A percentile compares a stretch with the other conserved stretches of the same genome.
Conservation (phyloP, 2,888 invertebrate genomes). For the Folsomia manolachei region DNA sequence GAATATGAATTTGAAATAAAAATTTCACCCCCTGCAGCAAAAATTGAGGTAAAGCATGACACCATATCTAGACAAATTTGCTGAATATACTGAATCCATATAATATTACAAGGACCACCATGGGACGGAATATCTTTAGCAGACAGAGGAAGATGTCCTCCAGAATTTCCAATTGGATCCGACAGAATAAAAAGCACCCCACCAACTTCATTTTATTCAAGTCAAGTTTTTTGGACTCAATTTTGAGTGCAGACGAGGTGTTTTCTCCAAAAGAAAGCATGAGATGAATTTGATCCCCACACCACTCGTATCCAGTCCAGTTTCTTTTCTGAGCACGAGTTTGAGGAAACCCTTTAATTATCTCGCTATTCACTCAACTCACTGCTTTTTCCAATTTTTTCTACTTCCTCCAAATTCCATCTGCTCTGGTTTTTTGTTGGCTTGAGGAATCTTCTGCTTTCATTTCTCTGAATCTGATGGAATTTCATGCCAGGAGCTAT, state of each 20-base stretch:
- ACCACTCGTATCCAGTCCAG: not conserved
- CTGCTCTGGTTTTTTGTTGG: not conserved
- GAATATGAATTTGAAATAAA: not conserved
- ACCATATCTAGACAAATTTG: too few species aligned
- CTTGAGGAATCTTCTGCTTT: too few species aligned
- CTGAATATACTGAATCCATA: too few species aligned
- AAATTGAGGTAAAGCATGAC: not conserved
- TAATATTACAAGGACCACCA: too few species aligned
- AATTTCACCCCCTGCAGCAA: not conserved
- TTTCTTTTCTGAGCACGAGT: not conserved
- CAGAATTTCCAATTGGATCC: not conserved
- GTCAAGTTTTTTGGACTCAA: not conserved
- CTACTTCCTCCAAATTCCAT: not conserved
- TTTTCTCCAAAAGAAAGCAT: not conserved
- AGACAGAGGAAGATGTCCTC: not conserved
- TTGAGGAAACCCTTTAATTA: not conserved
- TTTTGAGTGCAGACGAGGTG: not conserved
- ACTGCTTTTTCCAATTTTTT: not conserved
- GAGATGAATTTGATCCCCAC: not conserved
- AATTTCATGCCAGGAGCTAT: too few species aligned
- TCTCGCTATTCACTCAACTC: not conserved
- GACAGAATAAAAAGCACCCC: not conserved
- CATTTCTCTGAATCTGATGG: too few species aligned
- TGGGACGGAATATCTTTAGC: not conserved
- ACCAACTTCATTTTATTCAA: too few species aligned